Evolutionary conservation across 2,797 vertebrate species (phyloP).

Genomic region (Prunella strophiata): DNA sequence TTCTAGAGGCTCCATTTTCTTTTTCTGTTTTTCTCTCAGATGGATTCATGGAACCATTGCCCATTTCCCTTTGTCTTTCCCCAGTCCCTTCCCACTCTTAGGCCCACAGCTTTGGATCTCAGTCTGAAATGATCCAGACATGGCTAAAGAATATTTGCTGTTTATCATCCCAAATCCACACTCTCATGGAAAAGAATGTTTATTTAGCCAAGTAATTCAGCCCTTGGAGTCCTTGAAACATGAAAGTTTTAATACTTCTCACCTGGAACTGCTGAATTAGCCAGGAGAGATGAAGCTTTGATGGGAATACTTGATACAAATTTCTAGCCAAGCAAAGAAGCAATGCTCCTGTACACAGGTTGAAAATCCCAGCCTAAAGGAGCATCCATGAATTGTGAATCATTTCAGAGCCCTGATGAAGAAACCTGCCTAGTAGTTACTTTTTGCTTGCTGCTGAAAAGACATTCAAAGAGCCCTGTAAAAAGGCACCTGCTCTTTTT

Average conservation of each 20-base stretch:
- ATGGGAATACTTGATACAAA: not conserved
- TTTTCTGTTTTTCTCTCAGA: not conserved
- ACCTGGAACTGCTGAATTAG: conserved; percentile 25
- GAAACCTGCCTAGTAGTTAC: not conserved
- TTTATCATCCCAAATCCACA: not conserved
- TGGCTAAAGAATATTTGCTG: not conserved
- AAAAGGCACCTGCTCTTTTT: not conserved
- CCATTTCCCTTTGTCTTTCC: not conserved
- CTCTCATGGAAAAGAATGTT: not conserved
- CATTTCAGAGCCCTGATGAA: not conserved
- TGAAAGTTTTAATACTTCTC: conserved; percentile 23
- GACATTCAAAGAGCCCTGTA: not conserved
- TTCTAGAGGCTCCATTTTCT: not conserved
- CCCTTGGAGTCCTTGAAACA: not conserved
- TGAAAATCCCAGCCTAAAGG: not conserved
- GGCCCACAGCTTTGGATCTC: not conserved
- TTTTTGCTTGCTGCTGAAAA: not conserved
- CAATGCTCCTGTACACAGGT: not conserved
- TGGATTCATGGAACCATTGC: not conserved
- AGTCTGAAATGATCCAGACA: not conserved
- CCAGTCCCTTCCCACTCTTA: not conserved
- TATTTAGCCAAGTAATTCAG: not conserved
- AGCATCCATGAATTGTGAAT: not conserved
- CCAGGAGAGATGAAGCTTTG: conserved; percentile 31
- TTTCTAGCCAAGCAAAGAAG: conserved; percentile 9